phyloP scores from a whole-genome alignment of 2,888 invertebrate species.

The Eurytoma californica region DNA sequence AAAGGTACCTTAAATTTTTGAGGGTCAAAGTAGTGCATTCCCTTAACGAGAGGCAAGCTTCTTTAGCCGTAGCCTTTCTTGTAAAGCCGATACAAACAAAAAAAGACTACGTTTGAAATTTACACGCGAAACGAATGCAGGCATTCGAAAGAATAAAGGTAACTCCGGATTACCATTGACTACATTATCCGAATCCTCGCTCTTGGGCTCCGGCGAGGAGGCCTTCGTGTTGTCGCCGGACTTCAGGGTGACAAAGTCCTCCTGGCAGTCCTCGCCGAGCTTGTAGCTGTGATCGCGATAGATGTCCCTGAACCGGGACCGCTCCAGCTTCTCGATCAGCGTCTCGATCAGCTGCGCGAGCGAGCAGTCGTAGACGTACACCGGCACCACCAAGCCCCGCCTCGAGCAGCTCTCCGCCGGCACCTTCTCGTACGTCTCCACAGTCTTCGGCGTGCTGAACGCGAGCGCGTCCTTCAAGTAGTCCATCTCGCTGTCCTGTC shows the following conservation, averaged over 20 bases:
- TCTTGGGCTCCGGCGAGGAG: conserved; percentile 75
- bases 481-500: conserved; percentile 58
- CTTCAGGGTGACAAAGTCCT: conserved; percentile 74
- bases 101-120: too few species aligned
- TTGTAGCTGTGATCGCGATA: conserved; percentile 78
- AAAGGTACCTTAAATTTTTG: too few species aligned
- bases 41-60: too few species aligned
- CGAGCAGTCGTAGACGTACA: conserved; percentile 84
- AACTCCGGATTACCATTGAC: conserved; percentile 62
- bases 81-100: too few species aligned
- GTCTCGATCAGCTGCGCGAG: conserved; percentile 78
- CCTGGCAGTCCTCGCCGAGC: conserved; percentile 68
- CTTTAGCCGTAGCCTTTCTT: too few species aligned
- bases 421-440: conserved; percentile 23
- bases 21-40: too few species aligned
- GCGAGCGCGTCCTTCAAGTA: conserved; percentile 60
- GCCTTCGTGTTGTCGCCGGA: conserved; percentile 70
- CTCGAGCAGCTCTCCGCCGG: conserved; percentile 40
- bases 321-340: conserved; percentile 73
- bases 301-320: conserved; percentile 74
- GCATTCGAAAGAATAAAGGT: conserved; percentile 24
- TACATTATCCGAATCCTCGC: conserved; percentile 75
- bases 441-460: conserved; percentile 57
- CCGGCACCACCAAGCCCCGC: conserved; percentile 75
- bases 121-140: too few species aligned